Conservation (phyloP, 2,113 vertebrate species). For the Cyanoliseus patagonus region DNA sequence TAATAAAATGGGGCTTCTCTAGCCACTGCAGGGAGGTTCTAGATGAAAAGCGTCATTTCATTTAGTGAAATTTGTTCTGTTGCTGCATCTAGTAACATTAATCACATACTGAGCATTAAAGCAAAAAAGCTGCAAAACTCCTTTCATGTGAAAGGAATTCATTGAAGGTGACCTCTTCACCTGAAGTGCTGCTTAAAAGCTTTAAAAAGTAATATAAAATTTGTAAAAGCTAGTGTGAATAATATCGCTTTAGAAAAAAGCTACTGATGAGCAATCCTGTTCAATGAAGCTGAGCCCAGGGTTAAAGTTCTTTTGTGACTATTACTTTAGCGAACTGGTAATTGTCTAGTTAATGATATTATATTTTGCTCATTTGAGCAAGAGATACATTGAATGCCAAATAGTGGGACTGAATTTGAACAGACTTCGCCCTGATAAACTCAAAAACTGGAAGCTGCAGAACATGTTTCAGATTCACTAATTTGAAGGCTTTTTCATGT, state of each 20-base stretch:
- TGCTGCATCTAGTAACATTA: background rate
- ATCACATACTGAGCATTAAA: background rate
- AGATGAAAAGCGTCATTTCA: background rate
- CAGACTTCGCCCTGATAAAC: background rate
- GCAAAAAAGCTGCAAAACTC: background rate
- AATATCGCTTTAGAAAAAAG: background rate
- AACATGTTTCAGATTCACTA: background rate
- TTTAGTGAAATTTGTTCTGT: background rate
- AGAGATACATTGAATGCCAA: background rate
- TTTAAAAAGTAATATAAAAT: conserved; percentile 1
- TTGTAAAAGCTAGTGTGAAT: background rate
- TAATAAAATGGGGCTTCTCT: background rate
- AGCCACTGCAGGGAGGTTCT: background rate
- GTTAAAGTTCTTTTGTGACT: background rate
- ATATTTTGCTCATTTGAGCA: background rate
- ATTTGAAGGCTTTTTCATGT: background rate
- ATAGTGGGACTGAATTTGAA: background rate
- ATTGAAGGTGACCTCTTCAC: background rate
- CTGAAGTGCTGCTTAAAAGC: background rate
- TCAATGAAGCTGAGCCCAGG: background rate
- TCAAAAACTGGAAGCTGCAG: background rate
- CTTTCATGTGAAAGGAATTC: background rate
- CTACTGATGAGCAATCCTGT: background rate
- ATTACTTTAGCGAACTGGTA: background rate
- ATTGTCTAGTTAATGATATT: background rate